A percentile compares a stretch with the other conserved stretches of the same genome.
Evolutionary conservation across 1,140 invertebrate species (phyloP).

Genomic region (Panagrolaimus sp.): DNA sequence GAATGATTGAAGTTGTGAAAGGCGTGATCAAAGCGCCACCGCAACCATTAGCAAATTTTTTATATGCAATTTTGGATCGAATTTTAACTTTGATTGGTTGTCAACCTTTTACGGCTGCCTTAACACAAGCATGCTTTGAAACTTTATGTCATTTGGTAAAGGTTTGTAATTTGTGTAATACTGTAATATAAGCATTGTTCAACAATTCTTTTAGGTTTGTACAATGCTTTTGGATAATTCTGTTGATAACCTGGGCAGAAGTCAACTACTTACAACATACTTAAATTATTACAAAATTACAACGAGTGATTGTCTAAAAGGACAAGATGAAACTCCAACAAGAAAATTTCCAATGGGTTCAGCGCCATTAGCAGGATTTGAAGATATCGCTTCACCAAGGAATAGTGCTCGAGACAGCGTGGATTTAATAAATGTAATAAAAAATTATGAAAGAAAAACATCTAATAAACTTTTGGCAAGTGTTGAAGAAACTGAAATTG

Average conservation of each 20-base stretch:
- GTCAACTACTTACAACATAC: slow-evolving; percentile 16
- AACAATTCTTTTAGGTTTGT: no score
- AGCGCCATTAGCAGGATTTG: not conserved
- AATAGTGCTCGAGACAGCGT: slow-evolving; percentile 12
- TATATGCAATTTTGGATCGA: slow-evolving; percentile 80
- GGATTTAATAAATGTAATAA: slow-evolving; percentile 18
- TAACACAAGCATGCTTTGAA: slow-evolving; percentile 58
- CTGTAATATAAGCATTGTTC: no score
- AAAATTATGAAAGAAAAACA: slow-evolving; percentile 18
- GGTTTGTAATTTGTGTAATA: no score
- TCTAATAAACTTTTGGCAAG: slow-evolving; percentile 15
- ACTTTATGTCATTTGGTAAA: slow-evolving; percentile 53
- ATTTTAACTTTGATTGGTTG: slow-evolving; percentile 74
- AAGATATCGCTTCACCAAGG: not conserved
- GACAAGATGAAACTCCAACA: not conserved
- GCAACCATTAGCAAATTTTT: slow-evolving; percentile 75
- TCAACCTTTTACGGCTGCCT: slow-evolving; percentile 65
- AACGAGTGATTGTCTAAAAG: slow-evolving; percentile 1
- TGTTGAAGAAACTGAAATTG: slow-evolving; percentile 13
- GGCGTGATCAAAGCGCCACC: slow-evolving; percentile 66
- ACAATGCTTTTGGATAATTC: slow-evolving; percentile 65
- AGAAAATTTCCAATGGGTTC: not conserved
- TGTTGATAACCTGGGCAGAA: slow-evolving; percentile 26
- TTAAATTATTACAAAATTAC: slow-evolving; percentile 11
- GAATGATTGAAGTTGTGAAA: slow-evolving; percentile 60